Evolutionary conservation across 2,113 vertebrate species (phyloP), one percentile per base, ranked within the genome.

Genomic region (Peromyscus maniculatus): DNA sequence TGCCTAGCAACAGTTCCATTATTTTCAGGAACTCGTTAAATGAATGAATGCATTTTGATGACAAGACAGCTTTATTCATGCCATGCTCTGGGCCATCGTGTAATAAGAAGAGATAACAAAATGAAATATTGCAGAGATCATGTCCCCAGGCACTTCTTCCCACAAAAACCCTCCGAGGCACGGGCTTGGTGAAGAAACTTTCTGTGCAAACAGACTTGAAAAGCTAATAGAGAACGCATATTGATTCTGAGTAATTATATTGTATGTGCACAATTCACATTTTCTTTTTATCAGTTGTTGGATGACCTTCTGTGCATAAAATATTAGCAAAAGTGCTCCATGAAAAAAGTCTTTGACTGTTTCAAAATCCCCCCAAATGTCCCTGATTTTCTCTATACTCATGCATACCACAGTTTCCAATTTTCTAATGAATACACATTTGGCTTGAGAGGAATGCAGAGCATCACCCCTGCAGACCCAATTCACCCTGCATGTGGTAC

Each of bases 1-100:
- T 96, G 97, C 97, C 97, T 98, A 97, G 97, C 97, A 98, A 98
- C 97, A 3, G 0, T 95, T 96, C 87, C 96, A 98, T 97, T 98
- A 96, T 97, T 96, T 98, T 97, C 97, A 97, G 95, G 92, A 97
- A 97, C 94, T 97, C 94, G 95, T 96, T 97, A 97, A 97, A 89
- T 96, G 92, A 98, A 91, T 98, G 97, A 98, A 96, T 98, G 94
- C 64, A 93, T 97, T 97, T 97, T 97, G 97, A 97, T 98, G 93
- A 98, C 93, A 97, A 98, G 97, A 94, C 89, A 97, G 93, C 97
- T 97, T 97, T 97, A 97, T 98, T 98, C 97, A 95, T 87, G 91
- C 95, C 59, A 75, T 16, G 10, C 78, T 97, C 95, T 94, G 95
- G 90, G 91, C 88, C 84, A 72, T 92, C 55, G 21, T 96, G 67